Percentiles rank a stretch among this genome's conserved stretches.
Conservation (phyloP, 2,888 invertebrate species). For the Nasonovia ribisnigri region DNA sequence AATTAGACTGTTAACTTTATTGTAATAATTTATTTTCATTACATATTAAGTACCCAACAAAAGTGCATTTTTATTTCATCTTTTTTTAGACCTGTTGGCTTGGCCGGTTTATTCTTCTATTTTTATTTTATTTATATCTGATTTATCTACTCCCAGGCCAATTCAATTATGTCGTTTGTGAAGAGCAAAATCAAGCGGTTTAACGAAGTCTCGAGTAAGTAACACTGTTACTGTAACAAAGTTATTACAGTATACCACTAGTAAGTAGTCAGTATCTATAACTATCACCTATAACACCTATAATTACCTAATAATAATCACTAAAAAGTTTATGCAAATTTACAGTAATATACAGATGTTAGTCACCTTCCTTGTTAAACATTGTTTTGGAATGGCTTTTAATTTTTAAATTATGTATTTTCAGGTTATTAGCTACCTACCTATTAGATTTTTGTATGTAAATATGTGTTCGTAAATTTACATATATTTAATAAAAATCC, state of each 20-base stretch:
- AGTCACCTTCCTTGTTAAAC: background rate
- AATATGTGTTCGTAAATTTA: background rate
- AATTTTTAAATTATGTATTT: background rate
- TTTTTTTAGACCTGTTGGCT: background rate
- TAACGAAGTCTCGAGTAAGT: conserved; percentile 58
- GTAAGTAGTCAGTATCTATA: background rate
- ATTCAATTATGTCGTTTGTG: conserved; percentile 33
- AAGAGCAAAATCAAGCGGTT: conserved; percentile 59
- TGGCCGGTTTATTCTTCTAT: background rate
- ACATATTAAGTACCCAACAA: background rate
- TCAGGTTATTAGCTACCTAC: background rate
- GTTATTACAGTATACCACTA: background rate
- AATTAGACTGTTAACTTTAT: background rate
- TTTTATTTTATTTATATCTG: background rate
- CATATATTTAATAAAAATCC: background rate
- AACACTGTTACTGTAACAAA: too few relatives aligned
- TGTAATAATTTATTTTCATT: background rate
- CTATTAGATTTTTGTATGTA: background rate
- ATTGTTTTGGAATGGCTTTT: background rate
- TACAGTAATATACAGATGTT: background rate
- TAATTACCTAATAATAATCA: background rate
- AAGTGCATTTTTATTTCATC: background rate
- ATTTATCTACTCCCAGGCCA: background rate
- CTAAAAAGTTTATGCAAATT: background rate
- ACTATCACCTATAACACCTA: background rate